phyloP scores from a whole-genome alignment of 2,888 invertebrate species.

The Agonopterix alstromeriana region DNA sequence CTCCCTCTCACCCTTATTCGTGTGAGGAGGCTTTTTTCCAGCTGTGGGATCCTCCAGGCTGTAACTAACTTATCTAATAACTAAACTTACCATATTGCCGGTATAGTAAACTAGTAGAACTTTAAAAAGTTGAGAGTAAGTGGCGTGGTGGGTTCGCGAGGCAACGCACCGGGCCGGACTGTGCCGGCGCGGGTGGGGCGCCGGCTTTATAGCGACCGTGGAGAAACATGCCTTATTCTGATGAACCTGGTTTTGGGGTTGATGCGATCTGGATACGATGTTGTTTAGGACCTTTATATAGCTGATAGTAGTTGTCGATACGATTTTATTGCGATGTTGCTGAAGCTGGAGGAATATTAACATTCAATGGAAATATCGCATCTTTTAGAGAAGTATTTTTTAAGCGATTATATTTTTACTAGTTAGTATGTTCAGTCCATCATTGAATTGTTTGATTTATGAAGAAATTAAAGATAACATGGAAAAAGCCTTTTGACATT shows the following conservation, averaged over 20 bases:
- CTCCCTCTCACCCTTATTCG: too few relatives aligned
- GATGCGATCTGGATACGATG: neutral
- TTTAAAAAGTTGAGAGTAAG: neutral
- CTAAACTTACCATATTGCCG: constrained; percentile 25
- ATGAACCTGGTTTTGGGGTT: neutral
- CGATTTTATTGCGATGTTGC: neutral
- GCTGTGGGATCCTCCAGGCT: too few relatives aligned
- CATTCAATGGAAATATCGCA: too few relatives aligned
- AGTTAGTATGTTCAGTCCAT: too few relatives aligned
- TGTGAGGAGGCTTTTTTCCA: too few relatives aligned
- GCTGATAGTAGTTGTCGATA: neutral
- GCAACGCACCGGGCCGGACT: constrained; percentile 71
- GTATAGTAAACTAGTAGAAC: neutral
- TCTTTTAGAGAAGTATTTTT: too few relatives aligned
- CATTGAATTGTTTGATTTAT: too few relatives aligned
- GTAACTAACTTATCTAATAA: too few relatives aligned
- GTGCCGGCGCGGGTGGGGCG: constrained; percentile 23
- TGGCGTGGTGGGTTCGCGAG: constrained; percentile 48
- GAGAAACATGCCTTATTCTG: constrained; percentile 38
- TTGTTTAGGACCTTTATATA: neutral
- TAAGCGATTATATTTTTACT: too few relatives aligned
- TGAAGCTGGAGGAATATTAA: too few relatives aligned
- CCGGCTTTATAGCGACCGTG: constrained; percentile 30
- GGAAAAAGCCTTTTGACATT: too few relatives aligned
- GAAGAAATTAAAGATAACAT: too few relatives aligned